These are phyloP conservation scores for Ornithorhynchus anatinus DNA, from an alignment of 2,113 vertebrate species.

Conservation along the genomic window DNA sequence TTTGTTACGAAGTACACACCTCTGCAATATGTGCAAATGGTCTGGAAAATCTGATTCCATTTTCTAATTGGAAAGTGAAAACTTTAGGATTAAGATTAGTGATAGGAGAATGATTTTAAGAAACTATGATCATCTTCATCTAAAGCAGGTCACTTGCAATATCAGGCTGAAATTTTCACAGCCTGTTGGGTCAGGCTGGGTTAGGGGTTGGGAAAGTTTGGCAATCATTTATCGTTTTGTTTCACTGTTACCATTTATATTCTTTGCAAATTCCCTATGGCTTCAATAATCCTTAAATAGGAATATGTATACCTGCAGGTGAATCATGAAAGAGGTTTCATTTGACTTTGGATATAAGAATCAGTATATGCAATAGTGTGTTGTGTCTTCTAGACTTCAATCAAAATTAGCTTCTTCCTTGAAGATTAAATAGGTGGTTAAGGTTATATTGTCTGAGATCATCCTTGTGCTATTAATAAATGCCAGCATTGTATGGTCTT, in stretches of 20 bases:
- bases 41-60: neutral
- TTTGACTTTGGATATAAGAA: neutral
- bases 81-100: neutral
- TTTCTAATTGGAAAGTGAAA: neutral
- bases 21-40: neutral
- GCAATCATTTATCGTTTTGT: neutral
- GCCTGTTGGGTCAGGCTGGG: neutral
- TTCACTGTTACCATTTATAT: too few relatives aligned
- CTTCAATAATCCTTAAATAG: neutral
- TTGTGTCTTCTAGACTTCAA: constrained; percentile 1
- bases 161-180: neutral
- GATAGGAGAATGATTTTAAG: neutral
- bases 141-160: neutral
- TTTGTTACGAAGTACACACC: neutral
- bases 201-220: neutral
- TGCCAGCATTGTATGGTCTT: neutral
- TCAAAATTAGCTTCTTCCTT: neutral
- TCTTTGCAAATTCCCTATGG: neutral
- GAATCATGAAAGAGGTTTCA: neutral
- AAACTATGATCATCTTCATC: neutral
- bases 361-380: constrained; percentile 6
- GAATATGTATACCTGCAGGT: neutral
- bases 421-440: neutral
- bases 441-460: constrained; percentile 3
- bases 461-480: too few relatives aligned